Percentiles rank a stretch among this genome's conserved stretches.
Conservation (phyloP, 2,113 vertebrate species). For the Cololabis saira region DNA sequence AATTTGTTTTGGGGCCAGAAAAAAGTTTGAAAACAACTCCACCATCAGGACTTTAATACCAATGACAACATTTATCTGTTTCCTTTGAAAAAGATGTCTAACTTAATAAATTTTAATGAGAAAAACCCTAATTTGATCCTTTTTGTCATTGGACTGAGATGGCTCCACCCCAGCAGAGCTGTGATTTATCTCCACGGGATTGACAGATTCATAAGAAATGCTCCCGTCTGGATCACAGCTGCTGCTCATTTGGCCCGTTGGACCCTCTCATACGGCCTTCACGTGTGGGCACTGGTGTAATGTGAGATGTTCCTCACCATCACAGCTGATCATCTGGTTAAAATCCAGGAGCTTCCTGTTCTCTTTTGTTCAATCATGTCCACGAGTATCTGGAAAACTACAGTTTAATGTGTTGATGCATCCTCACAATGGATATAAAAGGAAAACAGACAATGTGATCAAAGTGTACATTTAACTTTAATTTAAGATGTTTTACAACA, state of each 20-base stretch:
- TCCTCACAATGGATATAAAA: too few species aligned
- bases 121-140: background rate
- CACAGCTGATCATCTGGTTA: background rate
- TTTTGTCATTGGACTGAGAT: background rate
- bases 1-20: background rate
- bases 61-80: conserved; percentile 21
- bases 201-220: background rate
- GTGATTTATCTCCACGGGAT: background rate
- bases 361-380: background rate
- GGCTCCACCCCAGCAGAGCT: background rate
- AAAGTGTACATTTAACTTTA: too few species aligned
- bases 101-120: conserved; percentile 66
- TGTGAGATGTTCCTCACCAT: conserved; percentile 43
- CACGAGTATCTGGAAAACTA: background rate
- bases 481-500: too few species aligned
- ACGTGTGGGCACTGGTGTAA: conserved; percentile 56
- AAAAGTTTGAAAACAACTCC: background rate
- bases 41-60: conserved; percentile 11
- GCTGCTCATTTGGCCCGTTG: conserved; percentile 65
- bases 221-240: conserved; percentile 55
- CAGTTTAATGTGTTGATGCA: background rate
- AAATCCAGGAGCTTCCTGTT: conserved; percentile 8
- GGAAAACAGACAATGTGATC: too few species aligned
- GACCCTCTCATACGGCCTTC: conserved; percentile 42
- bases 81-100: conserved; percentile 54